Conservation (phyloP, 1,140 invertebrate genomes). For the Cecropterus lyciades region DNA sequence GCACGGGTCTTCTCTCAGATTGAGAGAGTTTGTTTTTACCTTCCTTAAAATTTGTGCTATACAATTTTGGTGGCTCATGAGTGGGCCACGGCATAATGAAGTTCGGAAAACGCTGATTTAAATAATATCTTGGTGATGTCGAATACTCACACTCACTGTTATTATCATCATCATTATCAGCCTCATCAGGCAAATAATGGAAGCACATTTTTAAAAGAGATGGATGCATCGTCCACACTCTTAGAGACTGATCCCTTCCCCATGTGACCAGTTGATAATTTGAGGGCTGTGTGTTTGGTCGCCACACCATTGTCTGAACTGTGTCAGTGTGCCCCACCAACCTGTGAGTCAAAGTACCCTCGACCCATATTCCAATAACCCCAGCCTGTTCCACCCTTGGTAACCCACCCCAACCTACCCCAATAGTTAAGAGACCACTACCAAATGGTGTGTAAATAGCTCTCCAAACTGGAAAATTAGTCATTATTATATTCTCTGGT, state of each 20-base stretch:
- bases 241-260: constrained; percentile 96
- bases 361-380: constrained; percentile 81
- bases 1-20: no score
- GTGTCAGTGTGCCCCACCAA: constrained; percentile 97
- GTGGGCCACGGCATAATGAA: no score
- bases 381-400: constrained; percentile 80
- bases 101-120: no score
- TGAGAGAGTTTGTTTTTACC: no score
- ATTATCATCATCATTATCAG: constrained; percentile 75
- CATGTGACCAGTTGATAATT: constrained; percentile 97
- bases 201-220: constrained; percentile 91
- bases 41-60: no score
- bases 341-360: constrained; percentile 71
- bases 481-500: constrained; percentile 92
- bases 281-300: constrained; percentile 86
- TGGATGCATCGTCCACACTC: constrained; percentile 95
- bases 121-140: no score
- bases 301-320: constrained; percentile 97
- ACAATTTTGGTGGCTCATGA: no score
- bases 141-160: constrained; percentile 74
- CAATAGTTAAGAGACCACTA: constrained; percentile 95
- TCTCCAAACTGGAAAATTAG: constrained; percentile 96
- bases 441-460: constrained; percentile 97
- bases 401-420: constrained; percentile 81
- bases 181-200: constrained; percentile 83